Evolutionary conservation across 2,113 vertebrate genomes (phyloP).

Genomic region (Leptobrachium leishanense): DNA sequence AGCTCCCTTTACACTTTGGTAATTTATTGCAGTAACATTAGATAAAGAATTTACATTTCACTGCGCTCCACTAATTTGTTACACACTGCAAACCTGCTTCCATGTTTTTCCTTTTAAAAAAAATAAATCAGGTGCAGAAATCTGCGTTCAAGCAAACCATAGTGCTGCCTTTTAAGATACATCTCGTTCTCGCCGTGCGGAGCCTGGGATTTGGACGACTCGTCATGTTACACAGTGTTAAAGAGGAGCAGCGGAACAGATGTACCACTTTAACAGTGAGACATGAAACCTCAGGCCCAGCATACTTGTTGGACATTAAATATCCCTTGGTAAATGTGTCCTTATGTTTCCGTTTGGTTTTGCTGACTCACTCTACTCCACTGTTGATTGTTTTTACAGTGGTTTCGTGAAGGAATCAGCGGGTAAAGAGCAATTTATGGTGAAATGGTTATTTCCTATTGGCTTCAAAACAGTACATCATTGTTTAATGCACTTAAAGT

Average conservation of each 20-base stretch:
- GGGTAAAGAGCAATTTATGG: slow-evolving; percentile 44
- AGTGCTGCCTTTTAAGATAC: too few species aligned
- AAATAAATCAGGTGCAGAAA: too few species aligned
- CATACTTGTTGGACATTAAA: slow-evolving; percentile 47
- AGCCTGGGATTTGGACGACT: too few species aligned
- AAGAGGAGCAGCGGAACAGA: slow-evolving; percentile 7
- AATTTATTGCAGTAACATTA: too few species aligned
- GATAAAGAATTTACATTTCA: too few species aligned
- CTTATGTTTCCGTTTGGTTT: slow-evolving; percentile 36
- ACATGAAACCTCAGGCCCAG: slow-evolving; percentile 43
- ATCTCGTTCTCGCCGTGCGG: too few species aligned
- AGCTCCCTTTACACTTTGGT: too few species aligned
- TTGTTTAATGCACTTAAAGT: slow-evolving; percentile 35
- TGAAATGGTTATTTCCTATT: slow-evolving; percentile 47
- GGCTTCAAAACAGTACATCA: slow-evolving; percentile 33
- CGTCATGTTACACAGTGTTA: not conserved
- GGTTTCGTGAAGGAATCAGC: slow-evolving; percentile 38
- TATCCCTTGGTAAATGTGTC: slow-evolving; percentile 45
- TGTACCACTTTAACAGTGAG: slow-evolving; percentile 44
- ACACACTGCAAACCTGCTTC: too few species aligned
- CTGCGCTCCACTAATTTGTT: too few species aligned
- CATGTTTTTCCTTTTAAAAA: too few species aligned
- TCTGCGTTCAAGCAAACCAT: too few species aligned
- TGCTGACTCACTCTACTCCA: slow-evolving; percentile 45
- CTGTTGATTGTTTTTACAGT: slow-evolving; percentile 46